Conservation (phyloP, 2,888 invertebrate genomes). For the Leucophora obtusa region DNA sequence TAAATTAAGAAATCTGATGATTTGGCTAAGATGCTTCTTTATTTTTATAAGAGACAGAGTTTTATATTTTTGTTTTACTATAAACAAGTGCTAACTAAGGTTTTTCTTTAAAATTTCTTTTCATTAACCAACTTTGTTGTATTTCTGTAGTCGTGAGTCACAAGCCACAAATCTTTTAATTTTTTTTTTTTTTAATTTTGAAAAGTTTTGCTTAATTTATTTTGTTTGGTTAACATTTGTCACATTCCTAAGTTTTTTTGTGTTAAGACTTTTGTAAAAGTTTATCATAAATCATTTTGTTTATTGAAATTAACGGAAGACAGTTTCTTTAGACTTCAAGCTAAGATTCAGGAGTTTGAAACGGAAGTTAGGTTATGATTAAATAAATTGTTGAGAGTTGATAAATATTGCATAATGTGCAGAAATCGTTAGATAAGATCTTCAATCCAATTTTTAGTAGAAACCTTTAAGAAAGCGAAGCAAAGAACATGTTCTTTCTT, state of each 20-base stretch:
- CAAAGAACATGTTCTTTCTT: too few relatives aligned
- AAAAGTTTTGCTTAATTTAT: slow-evolving; percentile 48
- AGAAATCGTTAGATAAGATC: too few relatives aligned
- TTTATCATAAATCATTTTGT: slow-evolving; percentile 54
- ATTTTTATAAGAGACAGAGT: slow-evolving; percentile 7
- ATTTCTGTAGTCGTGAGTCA: slow-evolving; percentile 53
- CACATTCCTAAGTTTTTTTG: slow-evolving; percentile 16
- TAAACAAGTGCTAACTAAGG: slow-evolving; percentile 54
- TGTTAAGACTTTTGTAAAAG: slow-evolving; percentile 10
- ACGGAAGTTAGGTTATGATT: not conserved
- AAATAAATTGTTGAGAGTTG: not conserved
- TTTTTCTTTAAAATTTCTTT: slow-evolving; percentile 15
- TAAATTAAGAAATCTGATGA: slow-evolving; percentile 73
- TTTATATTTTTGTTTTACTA: slow-evolving; percentile 15
- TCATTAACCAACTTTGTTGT: not conserved
- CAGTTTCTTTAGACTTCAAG: not conserved
- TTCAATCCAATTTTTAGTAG: too few relatives aligned
- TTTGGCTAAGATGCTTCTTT: slow-evolving; percentile 58
- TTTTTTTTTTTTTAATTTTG: slow-evolving; percentile 2
- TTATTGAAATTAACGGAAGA: slow-evolving; percentile 1
- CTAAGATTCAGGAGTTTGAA: not conserved
- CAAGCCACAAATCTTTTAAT: slow-evolving; percentile 59
- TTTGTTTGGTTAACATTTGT: slow-evolving; percentile 48
- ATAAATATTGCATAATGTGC: too few relatives aligned
- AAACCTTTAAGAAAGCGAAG: too few relatives aligned